Conservation (phyloP, 2,797 vertebrate genomes). For the Poliocrania exsul region DNA sequence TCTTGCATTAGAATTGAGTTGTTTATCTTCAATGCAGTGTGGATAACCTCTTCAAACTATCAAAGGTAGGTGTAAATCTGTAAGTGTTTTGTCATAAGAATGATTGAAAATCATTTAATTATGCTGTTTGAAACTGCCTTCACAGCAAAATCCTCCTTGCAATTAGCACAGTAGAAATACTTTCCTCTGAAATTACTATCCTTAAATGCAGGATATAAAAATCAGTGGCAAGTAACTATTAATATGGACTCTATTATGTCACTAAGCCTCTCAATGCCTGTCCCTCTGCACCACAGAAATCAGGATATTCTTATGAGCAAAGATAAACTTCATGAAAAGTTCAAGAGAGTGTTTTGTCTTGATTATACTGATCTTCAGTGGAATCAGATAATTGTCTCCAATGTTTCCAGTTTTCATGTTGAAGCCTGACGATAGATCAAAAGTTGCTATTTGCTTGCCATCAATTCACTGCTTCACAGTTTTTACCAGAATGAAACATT, state of each 20-base stretch:
- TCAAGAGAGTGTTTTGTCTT: neutral
- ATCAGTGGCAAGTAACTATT: neutral
- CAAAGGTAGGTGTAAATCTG: neutral
- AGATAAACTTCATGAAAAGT: neutral
- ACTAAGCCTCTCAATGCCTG: neutral
- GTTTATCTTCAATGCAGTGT: neutral
- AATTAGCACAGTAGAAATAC: neutral
- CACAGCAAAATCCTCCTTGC: neutral
- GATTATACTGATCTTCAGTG: neutral
- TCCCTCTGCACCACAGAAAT: neutral
- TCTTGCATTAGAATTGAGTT: neutral
- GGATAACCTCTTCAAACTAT: neutral
- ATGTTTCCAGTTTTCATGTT: neutral
- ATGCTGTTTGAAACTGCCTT: neutral
- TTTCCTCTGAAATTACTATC: neutral
- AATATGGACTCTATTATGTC: neutral
- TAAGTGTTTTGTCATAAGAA: neutral
- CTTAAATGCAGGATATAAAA: slow-evolving; percentile 3
- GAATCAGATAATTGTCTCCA: neutral
- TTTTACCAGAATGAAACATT: neutral
- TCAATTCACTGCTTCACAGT: neutral
- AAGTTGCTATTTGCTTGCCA: neutral
- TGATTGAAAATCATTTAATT: slow-evolving; percentile 20
- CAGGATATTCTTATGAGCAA: neutral
- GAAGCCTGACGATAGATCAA: neutral